Evolutionary conservation across 2,888 invertebrate species (phyloP), one percentile per base, ranked within the genome.

Genomic region (Tinea trinotella): DNA sequence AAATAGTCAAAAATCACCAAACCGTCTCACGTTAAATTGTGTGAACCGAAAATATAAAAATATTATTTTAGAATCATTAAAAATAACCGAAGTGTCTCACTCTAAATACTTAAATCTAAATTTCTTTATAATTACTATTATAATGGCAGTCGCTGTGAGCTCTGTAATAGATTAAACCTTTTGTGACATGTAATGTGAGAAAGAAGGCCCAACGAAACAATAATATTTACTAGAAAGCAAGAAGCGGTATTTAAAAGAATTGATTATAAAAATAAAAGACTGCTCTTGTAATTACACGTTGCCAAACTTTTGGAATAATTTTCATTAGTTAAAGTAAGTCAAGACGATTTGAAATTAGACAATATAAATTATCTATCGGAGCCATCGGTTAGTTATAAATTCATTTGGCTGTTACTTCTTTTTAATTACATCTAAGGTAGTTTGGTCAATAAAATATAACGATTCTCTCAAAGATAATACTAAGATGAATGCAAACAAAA

Each of bases 361-460:
- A 35, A 17, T 52, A 71, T 64, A 62, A 70, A 66, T 67, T 68
- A 72, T 72, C 72, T 71, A 68, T 69, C 56, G 61, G 60, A 71
- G 64, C 59, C 66, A 68, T 68, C 68, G 59, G 60, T 59, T 30
- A 13, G 22, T 54, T 54, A 46, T 46, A 30, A 54, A 54, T 54
- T 54, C 53, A 44, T 19, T 9, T 36, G 36, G 12, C 12, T 36
- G 24, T 40, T 40, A 40, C 40, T 40, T 40, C 40, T 40, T 40
- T 15, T 40, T 40, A 40, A 40, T 40, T 40, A 40, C 40, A 24
- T 9, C 24, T 13, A 40, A 40, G 40, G 40, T 40, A 40, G 13
- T 40, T n/a, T 40, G 40, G 40, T 40, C 13, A 40, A 40, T 40
- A 40, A 40, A 40, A 15, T 40, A n/a, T 15, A 15, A 12, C 40